These are phyloP conservation scores for Lysandra bellargus DNA, from an alignment of 2,888 invertebrate genomes.

Conservation along the genomic window DNA sequence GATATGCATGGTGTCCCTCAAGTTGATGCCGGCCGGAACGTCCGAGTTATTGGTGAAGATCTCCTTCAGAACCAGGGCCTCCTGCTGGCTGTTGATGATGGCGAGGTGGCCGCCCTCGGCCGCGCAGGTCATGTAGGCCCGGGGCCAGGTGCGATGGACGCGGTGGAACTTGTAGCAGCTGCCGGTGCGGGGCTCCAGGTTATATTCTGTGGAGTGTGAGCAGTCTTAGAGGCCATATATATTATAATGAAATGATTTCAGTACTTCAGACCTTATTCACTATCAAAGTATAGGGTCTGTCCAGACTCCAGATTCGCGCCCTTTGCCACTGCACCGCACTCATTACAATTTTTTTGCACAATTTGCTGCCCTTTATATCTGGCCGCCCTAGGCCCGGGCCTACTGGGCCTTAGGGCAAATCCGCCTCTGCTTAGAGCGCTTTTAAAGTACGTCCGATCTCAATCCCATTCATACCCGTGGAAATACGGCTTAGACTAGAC, in stretches of 20 bases:
- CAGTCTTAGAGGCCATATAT: background rate
- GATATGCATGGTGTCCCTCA: conserved; percentile 23
- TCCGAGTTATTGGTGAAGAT: conserved; percentile 41
- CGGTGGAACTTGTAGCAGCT: conserved; percentile 38
- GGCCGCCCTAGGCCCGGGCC: no score
- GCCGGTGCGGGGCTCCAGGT: conserved; percentile 40
- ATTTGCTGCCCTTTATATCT: no score
- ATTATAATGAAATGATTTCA: no score
- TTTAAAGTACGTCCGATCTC: no score
- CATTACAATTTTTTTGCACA: no score
- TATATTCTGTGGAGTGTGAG: conserved; percentile 36
- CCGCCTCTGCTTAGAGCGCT: background rate
- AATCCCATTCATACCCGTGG: no score
- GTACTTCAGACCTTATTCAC: no score
- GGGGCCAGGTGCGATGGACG: conserved; percentile 43
- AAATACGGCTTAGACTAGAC: no score
- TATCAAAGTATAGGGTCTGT: no score
- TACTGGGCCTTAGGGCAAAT: no score
- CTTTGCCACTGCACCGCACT: no score
- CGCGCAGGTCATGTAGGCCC: conserved; percentile 43
- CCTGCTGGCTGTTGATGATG: conserved; percentile 43
- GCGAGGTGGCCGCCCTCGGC: conserved; percentile 37
- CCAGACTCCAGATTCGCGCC: no score
- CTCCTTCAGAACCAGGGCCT: conserved; percentile 44
- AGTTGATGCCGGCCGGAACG: conserved; percentile 9